Base-by-base conservation (phyloP, 1,140 invertebrate species). In the Listronotus bonariensis region DNA sequence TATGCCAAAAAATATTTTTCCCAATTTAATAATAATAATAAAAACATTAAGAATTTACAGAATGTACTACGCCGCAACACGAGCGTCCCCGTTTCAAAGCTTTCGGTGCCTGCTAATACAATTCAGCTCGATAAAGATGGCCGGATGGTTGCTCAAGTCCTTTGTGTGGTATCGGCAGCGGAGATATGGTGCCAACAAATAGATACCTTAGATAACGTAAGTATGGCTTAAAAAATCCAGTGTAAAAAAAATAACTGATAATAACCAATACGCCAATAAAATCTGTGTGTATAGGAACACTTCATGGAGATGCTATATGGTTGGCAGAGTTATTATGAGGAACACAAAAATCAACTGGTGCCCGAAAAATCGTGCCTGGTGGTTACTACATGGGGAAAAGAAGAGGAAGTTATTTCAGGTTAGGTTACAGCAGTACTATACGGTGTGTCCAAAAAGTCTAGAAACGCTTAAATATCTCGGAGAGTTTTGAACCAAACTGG, bases 381-480 rank as follows among this genome's bases (percentile, higher is more conserved):
- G 72, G 73, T 55, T 87, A 84, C 77, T 89, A 88, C 67, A 84
- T 84, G 0, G 79, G 86, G 2, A 82, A 82, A 41, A 74, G 82
- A 3, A 81, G 85, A 0, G 81, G 84, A 2, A 79, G 74, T 2
- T 88, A 85, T 84, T 41, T 31, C 40, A 65, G 62, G 62, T 26
- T 26, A 26, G 20, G 1, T 5, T 26, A 5, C 20, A 26, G 20
- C 20, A 26, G 20, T 26, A 26, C 5, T 26, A 26, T n/a, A n/a
- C n/a, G n/a, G n/a, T n/a, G n/a, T n/a, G n/a, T n/a, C n/a, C n/a
- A n/a, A n/a, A n/a, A n/a, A n/a, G n/a, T n/a, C n/a, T n/a, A n/a
- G n/a, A n/a, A n/a, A n/a, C n/a, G n/a, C n/a, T n/a, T n/a, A n/a
- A n/a, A n/a, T n/a, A n/a, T n/a, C n/a, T n/a, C n/a, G n/a, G n/a